Evolutionary conservation across 92 coral and sea anemone species (phyloP), one percentile per base, ranked within the genome.

Genomic region (Zoanthus gigantus): DNA sequence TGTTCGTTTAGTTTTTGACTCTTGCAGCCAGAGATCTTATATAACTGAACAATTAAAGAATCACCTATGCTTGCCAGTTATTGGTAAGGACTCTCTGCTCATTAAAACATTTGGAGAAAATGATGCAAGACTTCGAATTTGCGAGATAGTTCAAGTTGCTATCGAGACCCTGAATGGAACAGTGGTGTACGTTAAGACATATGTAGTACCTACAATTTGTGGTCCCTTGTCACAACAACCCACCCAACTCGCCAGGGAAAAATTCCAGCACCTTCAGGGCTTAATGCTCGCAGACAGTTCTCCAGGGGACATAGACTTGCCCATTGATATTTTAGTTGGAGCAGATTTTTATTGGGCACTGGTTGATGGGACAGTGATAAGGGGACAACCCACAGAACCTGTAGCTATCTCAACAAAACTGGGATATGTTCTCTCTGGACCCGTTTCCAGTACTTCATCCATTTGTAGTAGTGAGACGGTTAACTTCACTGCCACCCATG

Each of bases 361-460:
- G 28, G 77, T 73, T 18, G 32, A 0, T 45, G 57, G 77, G 32
- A 14, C 48, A 18, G 56, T 73, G 12, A 12, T 73, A 1, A 73
- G 77, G 31, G 77, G 56, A 9, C 45, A 42, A 9, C 54, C 53
- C 77, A 11, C 77, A 14, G 77, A 23, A 73, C 77, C 77, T 6
- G 31, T 73, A 9, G 56, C 77, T 23, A 31, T 73, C 45, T 45
- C 57, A 7, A 45, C 77, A 3, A 73, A 73, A 13, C 54, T 73
- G 53, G 77, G 56, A 17, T 73, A 73, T 45, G 57, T 74, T 17
- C 78, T 74, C 31, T 74, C 78, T 46, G 58, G 78, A 37, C 78
- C 28, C 16, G 9, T 16, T 16, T 45, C 78, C 0, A 29, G 31
- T 23, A 7, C 17, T 46, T 1, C 57, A 6, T 5, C 18, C 29